These are phyloP conservation scores for Drosophila navojoa DNA, from an alignment of 1,140 invertebrate species.

Conservation along the genomic window DNA sequence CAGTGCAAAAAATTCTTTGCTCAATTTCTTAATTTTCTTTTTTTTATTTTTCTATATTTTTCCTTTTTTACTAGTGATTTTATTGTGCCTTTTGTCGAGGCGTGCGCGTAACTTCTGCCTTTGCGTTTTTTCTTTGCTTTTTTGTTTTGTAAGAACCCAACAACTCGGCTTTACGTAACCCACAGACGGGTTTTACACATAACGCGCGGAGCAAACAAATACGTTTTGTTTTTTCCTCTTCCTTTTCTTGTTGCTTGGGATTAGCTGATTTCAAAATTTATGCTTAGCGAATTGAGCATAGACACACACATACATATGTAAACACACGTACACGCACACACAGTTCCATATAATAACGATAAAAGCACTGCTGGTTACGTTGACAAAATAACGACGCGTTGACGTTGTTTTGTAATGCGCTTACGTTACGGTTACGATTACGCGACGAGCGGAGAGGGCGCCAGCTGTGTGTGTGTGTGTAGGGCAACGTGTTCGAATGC, in stretches of 20 bases:
- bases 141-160: slow-evolving; percentile 77
- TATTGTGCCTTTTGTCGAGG: slow-evolving; percentile 31
- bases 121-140: slow-evolving; percentile 47
- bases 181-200: slow-evolving; percentile 59
- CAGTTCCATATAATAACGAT: background rate
- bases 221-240: slow-evolving; percentile 9
- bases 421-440: slow-evolving; percentile 61
- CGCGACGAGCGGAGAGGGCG: slow-evolving; percentile 47
- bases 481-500: slow-evolving; percentile 60
- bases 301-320: slow-evolving; percentile 2
- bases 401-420: slow-evolving; percentile 71
- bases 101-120: slow-evolving; percentile 66
- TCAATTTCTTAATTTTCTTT: slow-evolving; percentile 47
- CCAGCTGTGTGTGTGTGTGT: slow-evolving; percentile 5
- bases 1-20: slow-evolving; percentile 55
- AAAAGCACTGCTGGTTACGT: slow-evolving; percentile 38
- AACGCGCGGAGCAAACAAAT: slow-evolving; percentile 17
- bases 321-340: slow-evolving; percentile 20
- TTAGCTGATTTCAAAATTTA: slow-evolving; percentile 17
- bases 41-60: slow-evolving; percentile 41
- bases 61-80: slow-evolving; percentile 35
- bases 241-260: background rate
- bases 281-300: slow-evolving; percentile 18
- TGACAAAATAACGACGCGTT: slow-evolving; percentile 34
- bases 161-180: slow-evolving; percentile 75